Base-by-base conservation (phyloP, 2,113 vertebrate genomes). In the Irena cyanogastra region DNA sequence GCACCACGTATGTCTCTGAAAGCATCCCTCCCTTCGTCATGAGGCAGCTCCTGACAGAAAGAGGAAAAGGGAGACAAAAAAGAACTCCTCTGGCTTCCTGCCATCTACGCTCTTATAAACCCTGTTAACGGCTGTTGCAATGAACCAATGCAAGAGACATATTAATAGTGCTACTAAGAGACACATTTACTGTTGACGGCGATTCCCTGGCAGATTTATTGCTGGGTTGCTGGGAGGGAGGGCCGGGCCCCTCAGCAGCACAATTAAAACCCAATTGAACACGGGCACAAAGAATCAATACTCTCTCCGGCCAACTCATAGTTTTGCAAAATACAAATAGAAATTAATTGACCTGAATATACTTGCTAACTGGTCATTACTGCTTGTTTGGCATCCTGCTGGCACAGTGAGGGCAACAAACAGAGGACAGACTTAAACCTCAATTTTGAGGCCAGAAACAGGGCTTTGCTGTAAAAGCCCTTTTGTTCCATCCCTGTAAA, bases 221-320 rank as follows among this genome's bases (percentile, higher is more conserved):
- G 60, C 94, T 20, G 53, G 96, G 91, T 91, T 97, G 95, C 94
- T 71, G 93, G 90, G 91, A 97, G 93, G 96, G 94, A 97, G 97
- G 96, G 96, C 92, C n/a, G 33, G 89, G 96, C 96, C 90, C 88
- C 22, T 69, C 95, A 81, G 95, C 64, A 94, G 96, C 95, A 92
- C 97, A 96, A 97, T 98, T 98, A 98, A 98, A 98, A 98, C 97
- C 97, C 96, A 76, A 98, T 95, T 97, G 97, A 97, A 97, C n/a
- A 91, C 9, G 4, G 94, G 93, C 86, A 98, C 95, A 93, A 97
- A 96, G 94, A 97, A 97, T 98, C 98, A 95, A 98, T 97, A 98
- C 94, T 91, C 95, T 84, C 97, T 94, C 97, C 11, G 45, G 95
- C 95, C 97, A 97, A 97, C 97, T 97, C 95, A 94, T 85, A 79